Percentiles rank a stretch among this genome's conserved stretches.
Evolutionary conservation across 2,113 vertebrate genomes (phyloP).

Genomic region (Cyanoderma ruficeps): DNA sequence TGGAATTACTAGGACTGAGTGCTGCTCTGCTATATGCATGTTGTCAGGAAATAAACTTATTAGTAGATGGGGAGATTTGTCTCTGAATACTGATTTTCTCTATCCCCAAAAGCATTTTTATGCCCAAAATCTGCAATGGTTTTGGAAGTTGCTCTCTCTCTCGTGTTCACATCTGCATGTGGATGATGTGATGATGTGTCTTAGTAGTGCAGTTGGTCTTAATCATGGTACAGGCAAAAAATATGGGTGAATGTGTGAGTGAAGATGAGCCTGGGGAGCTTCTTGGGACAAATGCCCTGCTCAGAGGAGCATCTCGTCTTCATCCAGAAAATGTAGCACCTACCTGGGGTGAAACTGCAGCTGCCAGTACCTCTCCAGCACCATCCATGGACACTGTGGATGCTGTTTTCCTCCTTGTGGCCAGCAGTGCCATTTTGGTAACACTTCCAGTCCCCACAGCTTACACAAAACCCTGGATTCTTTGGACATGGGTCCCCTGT

Average conservation of each 20-base stretch:
- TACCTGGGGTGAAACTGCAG: background rate
- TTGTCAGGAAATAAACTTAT: background rate
- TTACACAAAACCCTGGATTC: background rate
- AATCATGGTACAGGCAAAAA: background rate
- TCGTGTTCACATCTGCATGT: background rate
- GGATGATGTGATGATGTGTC: background rate
- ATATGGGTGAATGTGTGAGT: background rate
- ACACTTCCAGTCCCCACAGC: background rate
- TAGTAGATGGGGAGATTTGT: background rate
- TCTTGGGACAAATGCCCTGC: accelerated
- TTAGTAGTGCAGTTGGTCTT: background rate
- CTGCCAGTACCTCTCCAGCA: background rate
- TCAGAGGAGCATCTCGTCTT: background rate
- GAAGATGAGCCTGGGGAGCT: background rate
- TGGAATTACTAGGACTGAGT: background rate
- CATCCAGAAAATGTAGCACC: background rate
- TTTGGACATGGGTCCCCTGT: too few relatives aligned
- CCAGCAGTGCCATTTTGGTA: background rate
- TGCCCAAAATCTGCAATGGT: background rate
- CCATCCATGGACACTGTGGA: accelerated
- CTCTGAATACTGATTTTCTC: background rate
- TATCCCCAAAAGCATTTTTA: background rate
- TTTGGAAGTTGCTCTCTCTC: background rate
- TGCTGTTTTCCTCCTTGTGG: background rate
- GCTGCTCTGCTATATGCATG: background rate